A percentile compares a stretch with the other conserved stretches of the same genome.
Evolutionary conservation across 2,797 vertebrate species (phyloP).

Genomic region (Antennarius maculatus): DNA sequence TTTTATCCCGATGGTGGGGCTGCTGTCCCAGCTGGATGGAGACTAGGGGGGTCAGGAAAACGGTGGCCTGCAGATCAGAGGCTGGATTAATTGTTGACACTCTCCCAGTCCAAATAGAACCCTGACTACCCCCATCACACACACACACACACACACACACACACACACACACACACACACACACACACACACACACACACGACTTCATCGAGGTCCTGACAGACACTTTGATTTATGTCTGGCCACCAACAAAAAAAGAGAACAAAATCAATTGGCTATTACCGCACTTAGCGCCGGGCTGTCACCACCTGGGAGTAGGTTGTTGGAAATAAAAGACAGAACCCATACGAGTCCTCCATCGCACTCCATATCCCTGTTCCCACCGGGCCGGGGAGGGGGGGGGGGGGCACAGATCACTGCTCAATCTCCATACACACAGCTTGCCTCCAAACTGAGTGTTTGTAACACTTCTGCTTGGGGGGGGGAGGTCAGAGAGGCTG

Average conservation of each 20-base stretch:
- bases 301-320: conserved; percentile 91
- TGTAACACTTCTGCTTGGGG: conserved; percentile 55
- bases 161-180: conserved; percentile 41
- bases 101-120: conserved; percentile 88
- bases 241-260: conserved; percentile 91
- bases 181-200: conserved; percentile 32
- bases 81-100: conserved; percentile 93
- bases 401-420: conserved; percentile 60
- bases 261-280: conserved; percentile 99
- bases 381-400: conserved; percentile 45
- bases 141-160: conserved; percentile 36
- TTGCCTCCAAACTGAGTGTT: conserved; percentile 46
- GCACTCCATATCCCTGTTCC: conserved; percentile 67
- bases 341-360: conserved; percentile 76
- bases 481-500: conserved; percentile 55
- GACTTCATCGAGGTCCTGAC: conserved; percentile 82
- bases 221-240: conserved; percentile 95
- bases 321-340: conserved; percentile 93
- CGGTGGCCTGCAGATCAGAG: conserved; percentile 83
- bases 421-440: conserved; percentile 74
- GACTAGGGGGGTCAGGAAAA: conserved; percentile 70
- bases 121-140: conserved; percentile 66
- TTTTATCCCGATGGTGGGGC: conserved; percentile 52
- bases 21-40: conserved; percentile 65
- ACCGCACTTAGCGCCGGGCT: conserved; percentile 93